Base-by-base conservation (phyloP, 2,888 invertebrate genomes). In the Quadroppia sp. region DNA sequence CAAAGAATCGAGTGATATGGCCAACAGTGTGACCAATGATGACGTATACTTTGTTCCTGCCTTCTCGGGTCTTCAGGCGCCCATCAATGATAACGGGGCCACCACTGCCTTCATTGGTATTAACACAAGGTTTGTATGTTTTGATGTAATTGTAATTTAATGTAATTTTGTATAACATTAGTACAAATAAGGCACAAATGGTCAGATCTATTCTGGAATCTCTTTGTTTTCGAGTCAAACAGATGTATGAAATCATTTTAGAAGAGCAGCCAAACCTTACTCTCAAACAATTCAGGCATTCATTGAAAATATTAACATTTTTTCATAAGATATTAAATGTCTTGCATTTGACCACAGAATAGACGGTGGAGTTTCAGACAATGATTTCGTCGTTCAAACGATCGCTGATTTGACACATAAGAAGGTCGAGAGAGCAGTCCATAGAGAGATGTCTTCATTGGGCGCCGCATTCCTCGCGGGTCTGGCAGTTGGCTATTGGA, bases 361-460 rank as follows among this genome's bases (percentile, higher is more conserved):
- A 76, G 94, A 96, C 82, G 97, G 97, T 2, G 97, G 97, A n/a
- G 94, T 97, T n/a, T 90, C 94, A 0, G 88, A 88, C 77, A 97
- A 95, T 82, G 89, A 94, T 83, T 97, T 97, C 81, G 85, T 97
- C 59, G 89, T 92, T 79, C 95, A 96, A 82, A 83, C 92, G 75
- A 86, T 97, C 77, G 88, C 95, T 0, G 92, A 96, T 82, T 84
- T 94, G 72, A 90, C 90, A 0, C 88, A 88, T 0, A 82, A 91
- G 72, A 82, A 84, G 0, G 89, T 96, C 4, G 90, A 93, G 81
- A 85, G 95, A 45, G 87, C 91, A 0, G 82, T 83, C 0, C 87
- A 88, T 76, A 84, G 87, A 0, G 94, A 96, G 82, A 89, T 91
- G 86, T 89, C 94, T 1, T 89, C 90, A 48, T 84, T 91, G 73